Evolutionary conservation across 2,888 invertebrate genomes (phyloP), one percentile per base, ranked within the genome.

Genomic region (Agriopis leucophaearia): DNA sequence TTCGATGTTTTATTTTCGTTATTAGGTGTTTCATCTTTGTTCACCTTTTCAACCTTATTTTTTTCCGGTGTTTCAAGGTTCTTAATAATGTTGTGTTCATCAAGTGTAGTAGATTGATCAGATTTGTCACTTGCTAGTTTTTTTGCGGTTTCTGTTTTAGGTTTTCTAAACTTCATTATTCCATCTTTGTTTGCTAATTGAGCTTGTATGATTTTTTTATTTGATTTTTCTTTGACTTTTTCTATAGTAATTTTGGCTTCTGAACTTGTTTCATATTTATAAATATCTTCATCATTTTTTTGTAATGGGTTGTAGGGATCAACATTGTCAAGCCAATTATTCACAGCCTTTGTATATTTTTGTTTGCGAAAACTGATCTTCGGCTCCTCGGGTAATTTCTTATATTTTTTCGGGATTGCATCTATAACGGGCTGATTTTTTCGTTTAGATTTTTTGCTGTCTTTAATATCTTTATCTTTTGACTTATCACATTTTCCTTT

Each of bases 131-230:
- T 69, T 68, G 64, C 55, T 38, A 13, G 45, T 50, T 57, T 74
- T 6, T 42, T 57, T 7, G 40, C 60, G 8, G 47, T 54, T 42
- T 59, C 60, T 42, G 66, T 44, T 74, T 81, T 79, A 8, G 91
- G 89, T 68, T 86, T 90, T 27, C 74, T 72, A 69, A 81, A 93
- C 74, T 92, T 93, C 92, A 93, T 91, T 36, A 88, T 71, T 1
- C 92, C 92, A 66, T 80, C 85, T 78, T 87, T 90, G 65, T 93
- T 92, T 2, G 85, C 81, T 58, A 93, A 74, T 71, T 83, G 83
- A 4, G 92, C 76, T 81, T 93, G 93, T 15, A 92, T 70, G 6
- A 80, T 75, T 76, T 84, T 90, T 55, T 84, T 75, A 2, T 42
- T 85, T 1, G 47, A 44, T 52, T 66, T 75, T 44, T 71, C 74